Base-by-base conservation (phyloP, 2,888 invertebrate species). In the Philonicus albiceps region DNA sequence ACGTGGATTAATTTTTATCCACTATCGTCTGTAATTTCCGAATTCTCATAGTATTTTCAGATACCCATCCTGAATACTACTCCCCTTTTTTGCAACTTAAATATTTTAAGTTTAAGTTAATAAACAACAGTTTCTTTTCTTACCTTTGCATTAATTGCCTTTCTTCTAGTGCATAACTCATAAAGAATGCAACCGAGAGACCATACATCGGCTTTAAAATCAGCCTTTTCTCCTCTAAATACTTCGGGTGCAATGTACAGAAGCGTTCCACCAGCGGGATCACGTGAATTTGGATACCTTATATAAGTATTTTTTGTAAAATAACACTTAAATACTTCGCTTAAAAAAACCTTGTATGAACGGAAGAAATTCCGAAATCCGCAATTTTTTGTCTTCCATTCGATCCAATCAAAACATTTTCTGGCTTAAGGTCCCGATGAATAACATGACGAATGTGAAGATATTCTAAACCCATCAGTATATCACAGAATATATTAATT, bases 171-270 rank as follows among this genome's bases (percentile, higher is more conserved):
- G 73, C 27, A 73, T 86, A 94, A 89, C 87, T 96, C 96, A 91
- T 95, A 96, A 4, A 96, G 92, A 2, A 96, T 93, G 90, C 96
- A 95, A 5, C 96, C 96, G 13, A 96, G 91, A 0, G 95, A 95
- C 96, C 96, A 96, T 87, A 96, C 94, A 90, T 96, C 96, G 5
- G 95, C 95, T 90, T 95, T 95, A 90, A 95, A 95, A 90, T 95
- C 95, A 91, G 95, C 95, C 7, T 94, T 94, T 87, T 93, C 93
- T 88, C 95, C 94, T 89, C 94, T 93, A 88, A 95, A 94, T 55
- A 95, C 92, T 90, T 96, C 96, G 3, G 96, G 96, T 13, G 95
- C 94, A 95, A 96, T 95, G 91, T 96, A 96, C 90, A 95, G 94
- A 0, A 95, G 95, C 0, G 96, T 96, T 3, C 96, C 96, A n/a